Percentiles rank a stretch among this genome's conserved stretches.
phyloP scores from a whole-genome alignment of 2,797 vertebrate species.

The Arvicola amphibius region DNA sequence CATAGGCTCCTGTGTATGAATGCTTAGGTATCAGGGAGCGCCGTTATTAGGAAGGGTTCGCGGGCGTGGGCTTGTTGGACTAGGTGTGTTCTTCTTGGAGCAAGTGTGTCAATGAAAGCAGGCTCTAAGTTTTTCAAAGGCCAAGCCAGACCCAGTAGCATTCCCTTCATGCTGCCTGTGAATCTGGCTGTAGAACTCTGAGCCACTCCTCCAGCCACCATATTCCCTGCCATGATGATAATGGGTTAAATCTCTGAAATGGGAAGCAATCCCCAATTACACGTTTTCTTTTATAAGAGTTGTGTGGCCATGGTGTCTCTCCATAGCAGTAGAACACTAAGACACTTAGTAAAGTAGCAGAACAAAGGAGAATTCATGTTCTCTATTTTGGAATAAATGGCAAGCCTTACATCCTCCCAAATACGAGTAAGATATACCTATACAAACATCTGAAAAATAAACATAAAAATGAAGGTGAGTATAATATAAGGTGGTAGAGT shows the following conservation, averaged over 20 bases:
- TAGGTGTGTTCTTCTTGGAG: not conserved
- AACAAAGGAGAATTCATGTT: not conserved
- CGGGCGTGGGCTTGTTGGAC: not conserved
- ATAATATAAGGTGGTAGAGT: not conserved
- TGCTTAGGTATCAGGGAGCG: too few species aligned
- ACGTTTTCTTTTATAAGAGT: not conserved
- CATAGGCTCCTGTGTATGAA: not conserved
- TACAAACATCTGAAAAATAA: constrained; percentile 26
- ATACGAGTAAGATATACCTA: not conserved
- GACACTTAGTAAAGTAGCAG: not conserved
- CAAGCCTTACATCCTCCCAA: not conserved
- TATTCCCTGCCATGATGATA: not conserved
- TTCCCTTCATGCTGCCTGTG: not conserved
- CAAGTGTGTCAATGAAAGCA: not conserved
- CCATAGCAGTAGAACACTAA: not conserved
- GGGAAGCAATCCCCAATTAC: not conserved
- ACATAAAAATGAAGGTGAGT: not conserved
- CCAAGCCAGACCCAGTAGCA: too few species aligned
- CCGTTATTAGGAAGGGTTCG: not conserved
- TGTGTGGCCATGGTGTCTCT: not conserved
- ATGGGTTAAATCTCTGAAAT: not conserved
- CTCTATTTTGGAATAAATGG: not conserved
- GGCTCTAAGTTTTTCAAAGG: not conserved
- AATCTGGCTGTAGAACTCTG: not conserved
- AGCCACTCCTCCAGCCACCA: too few species aligned